Base-by-base conservation (phyloP, 2,113 vertebrate species). In the Vulpes vulpes region DNA sequence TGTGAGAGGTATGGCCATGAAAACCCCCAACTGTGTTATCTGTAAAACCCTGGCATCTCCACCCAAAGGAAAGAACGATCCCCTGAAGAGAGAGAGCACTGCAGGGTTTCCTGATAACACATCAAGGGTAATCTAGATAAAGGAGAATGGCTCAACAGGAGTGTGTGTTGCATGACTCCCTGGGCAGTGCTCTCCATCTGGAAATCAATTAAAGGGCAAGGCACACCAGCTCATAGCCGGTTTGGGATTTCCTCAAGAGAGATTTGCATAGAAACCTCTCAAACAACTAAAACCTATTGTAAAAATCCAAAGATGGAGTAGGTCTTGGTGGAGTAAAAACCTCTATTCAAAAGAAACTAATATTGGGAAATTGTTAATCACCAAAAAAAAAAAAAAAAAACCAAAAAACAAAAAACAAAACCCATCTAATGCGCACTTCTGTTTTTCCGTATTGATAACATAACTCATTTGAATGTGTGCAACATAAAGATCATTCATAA, bases 161-260 rank as follows among this genome's bases (percentile, higher is more conserved):
- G 76, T 91, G 49, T 96, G 81, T 95, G 96, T 55, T 97, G 90
- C 94, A 90, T 80, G 95, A 97, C 97, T 98, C 97, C 98, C 98
- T 85, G 97, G 92, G 97, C 97, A 97, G 96, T 96, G 92, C 96
- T 98, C 84, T 98, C 95, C 85, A 94, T 95, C 94, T 96, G 71
- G 73, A 96, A 97, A 97, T 96, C 97, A 98, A 98, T 98, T 98
- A 97, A 97, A 97, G 98, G 98, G 97, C 97, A 97, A 96, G 96
- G 94, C 92, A 97, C 43, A 97, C 84, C 86, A 76, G 81, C 78
- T 97, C 96, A 94, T 82, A 60, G 90, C 71, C 22, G 59, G 65
- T 82, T 92, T 96, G 97, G 96, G 98, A 97, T 96, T 98, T 98
- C 93, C 65, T 91, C 55, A 80, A 71, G 23, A 74, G 81, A 94